These are phyloP conservation scores for Drosophila kepulauana DNA, from an alignment of 1,140 invertebrate genomes.

Conservation along the genomic window DNA sequence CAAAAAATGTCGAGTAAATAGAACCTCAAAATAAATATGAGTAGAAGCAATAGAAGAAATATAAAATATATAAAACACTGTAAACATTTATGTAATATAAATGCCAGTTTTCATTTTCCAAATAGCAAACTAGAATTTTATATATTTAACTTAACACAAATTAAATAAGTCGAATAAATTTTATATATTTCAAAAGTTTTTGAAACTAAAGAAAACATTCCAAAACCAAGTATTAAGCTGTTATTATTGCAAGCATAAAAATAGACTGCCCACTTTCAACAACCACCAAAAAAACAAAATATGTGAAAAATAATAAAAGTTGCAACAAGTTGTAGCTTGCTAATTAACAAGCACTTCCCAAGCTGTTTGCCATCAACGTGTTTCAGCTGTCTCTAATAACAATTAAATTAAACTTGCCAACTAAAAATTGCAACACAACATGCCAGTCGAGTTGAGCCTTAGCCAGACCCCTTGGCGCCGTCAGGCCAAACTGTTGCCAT, in stretches of 20 bases:
- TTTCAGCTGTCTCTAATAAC: conserved; percentile 66
- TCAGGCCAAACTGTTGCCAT: conserved; percentile 33
- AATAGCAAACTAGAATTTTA: no score
- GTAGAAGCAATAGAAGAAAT: no score
- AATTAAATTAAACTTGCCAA: conserved; percentile 69
- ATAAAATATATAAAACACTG: no score
- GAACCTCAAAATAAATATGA: no score
- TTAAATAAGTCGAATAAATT: no score
- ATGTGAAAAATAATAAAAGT: not conserved
- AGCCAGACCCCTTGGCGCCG: conserved; percentile 11
- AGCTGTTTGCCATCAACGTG: conserved; percentile 46
- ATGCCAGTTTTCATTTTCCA: no score
- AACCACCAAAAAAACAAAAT: not conserved
- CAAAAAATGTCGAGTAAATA: no score
- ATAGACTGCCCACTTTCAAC: not conserved
- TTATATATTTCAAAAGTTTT: no score
- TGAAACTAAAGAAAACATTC: no score
- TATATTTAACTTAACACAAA: no score
- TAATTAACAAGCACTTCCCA: conserved; percentile 73
- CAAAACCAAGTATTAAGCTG: not conserved
- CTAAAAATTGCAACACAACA: conserved; percentile 60
- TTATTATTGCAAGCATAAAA: not conserved
- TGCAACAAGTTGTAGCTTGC: conserved; percentile 61
- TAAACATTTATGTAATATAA: no score
- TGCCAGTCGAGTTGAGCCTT: conserved; percentile 31